Evolutionary conservation across 1,140 invertebrate genomes (phyloP), one percentile per base, ranked within the genome.

Genomic region (Halesus radiatus): DNA sequence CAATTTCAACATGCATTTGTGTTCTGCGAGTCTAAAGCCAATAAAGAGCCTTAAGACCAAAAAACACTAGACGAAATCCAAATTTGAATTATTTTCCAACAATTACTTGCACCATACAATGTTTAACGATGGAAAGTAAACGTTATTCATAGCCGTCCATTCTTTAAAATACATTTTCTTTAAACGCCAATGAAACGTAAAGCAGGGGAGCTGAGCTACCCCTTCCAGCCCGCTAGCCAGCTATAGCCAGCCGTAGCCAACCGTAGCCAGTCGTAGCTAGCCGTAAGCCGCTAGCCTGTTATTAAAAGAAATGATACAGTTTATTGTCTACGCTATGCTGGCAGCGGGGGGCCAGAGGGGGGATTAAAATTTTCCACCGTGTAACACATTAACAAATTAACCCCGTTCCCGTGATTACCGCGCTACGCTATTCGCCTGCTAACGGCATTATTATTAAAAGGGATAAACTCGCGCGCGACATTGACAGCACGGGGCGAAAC

Each of bases 331-430:
- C 45, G 32, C 29, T 37, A 37, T 29, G 62, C 23, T 8, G 66
- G 32, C n/a, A 13, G 26, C 45, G n/a, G 72, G 23, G 32, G 15
- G 29, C 26, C 7, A 58, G 18, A 54, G 66, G 53, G 53, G 15
- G 52, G 18, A 75, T 60, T 72, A 72, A 54, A 72, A 79, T 79
- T 74, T 74, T 75, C 78, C 56, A 10, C 64, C 64, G 68, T 73
- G 76, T 64, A 70, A 75, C 16, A 75, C 76, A 80, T 80, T 78
- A 80, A 75, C 81, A 83, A 83, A 80, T 80, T 83, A 78, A 83
- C 78, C 74, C 68, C 60, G 56, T 23, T 72, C 32, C 37, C 70
- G 58, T 79, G 76, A 79, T 56, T 79, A 54, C 77, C 16, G 20
- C 45, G 54, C 62, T 26, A 79, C 76, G 77, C 52, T 64, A 70